A percentile compares a stretch with the other conserved stretches of the same genome.
Evolutionary conservation across 2,113 vertebrate genomes (phyloP).

Genomic region (Arizona elegans): DNA sequence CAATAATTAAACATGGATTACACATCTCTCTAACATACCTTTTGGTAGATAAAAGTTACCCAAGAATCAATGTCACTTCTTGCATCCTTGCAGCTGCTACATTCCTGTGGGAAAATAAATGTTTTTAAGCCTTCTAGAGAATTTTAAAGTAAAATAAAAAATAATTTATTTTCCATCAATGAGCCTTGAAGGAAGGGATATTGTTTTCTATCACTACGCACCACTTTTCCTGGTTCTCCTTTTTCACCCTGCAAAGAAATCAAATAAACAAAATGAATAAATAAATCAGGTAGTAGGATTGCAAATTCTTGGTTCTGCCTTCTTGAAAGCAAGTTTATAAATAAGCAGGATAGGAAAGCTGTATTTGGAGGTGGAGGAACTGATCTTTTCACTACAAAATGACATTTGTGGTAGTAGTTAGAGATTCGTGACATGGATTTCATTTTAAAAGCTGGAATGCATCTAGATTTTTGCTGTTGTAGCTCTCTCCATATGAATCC

Average conservation of each 20-base stretch:
- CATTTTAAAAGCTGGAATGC: not conserved
- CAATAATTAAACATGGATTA: not conserved
- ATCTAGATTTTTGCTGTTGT: not conserved
- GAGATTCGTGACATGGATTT: not conserved
- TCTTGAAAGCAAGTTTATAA: not conserved
- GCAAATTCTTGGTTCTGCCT: not conserved
- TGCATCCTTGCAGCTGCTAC: not conserved
- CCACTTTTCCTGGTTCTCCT: conserved; percentile 58
- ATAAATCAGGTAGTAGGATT: not conserved
- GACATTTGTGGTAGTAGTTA: not conserved
- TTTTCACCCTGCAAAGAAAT: conserved; percentile 62
- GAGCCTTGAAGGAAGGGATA: not conserved
- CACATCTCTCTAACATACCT: conserved; percentile 39
- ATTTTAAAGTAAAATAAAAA: not conserved
- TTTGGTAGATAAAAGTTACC: conserved; percentile 45
- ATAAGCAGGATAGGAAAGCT: no score
- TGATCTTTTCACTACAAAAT: not conserved
- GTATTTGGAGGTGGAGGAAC: not conserved
- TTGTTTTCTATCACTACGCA: conserved; percentile 30
- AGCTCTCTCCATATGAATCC: not conserved
- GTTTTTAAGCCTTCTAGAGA: not conserved
- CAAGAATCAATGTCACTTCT: conserved; percentile 23
- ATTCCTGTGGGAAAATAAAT: conserved; percentile 3
- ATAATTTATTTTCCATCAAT: not conserved
- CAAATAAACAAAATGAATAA: not conserved